A percentile compares a stretch with the other conserved stretches of the same genome.
Conservation (phyloP, 2,888 invertebrate species). For the Branchinecta sandiegonensis region DNA sequence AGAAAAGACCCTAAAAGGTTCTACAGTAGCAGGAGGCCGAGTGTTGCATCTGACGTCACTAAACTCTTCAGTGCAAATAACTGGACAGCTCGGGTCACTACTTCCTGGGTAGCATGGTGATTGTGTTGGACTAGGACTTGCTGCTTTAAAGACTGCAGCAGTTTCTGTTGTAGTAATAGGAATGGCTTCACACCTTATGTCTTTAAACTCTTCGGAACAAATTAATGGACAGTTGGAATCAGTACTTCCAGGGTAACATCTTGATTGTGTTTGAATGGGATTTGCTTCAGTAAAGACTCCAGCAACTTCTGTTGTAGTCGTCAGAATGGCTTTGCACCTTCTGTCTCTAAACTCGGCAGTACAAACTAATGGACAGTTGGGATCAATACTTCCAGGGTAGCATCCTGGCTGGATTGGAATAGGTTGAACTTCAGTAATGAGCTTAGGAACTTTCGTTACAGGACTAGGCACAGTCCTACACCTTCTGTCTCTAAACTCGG, state of each 20-base stretch:
- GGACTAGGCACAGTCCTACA: background rate
- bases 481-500: background rate
- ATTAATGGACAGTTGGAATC: background rate
- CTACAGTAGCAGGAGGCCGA: background rate
- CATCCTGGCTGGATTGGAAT: conserved; percentile 17
- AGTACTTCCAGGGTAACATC: background rate
- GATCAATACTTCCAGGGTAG: conserved; percentile 22
- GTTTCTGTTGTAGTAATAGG: too few species aligned
- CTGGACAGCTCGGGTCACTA: conserved; percentile 19
- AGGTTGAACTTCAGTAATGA: conserved; percentile 10
- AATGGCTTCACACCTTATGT: background rate
- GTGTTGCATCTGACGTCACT: background rate
- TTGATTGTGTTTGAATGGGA: background rate
- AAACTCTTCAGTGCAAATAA: background rate
- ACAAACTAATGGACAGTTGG: conserved; percentile 6
- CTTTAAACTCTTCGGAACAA: background rate
- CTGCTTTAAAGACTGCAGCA: conserved; percentile 15
- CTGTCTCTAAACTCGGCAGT: too few species aligned
- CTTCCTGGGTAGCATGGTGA: conserved; percentile 20
- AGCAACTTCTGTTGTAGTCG: too few species aligned
- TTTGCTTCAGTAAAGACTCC: too few species aligned
- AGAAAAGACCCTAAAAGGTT: too few species aligned
- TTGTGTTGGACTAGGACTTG: conserved; percentile 17
- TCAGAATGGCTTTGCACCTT: too few species aligned
- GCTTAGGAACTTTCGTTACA: background rate